Evolutionary conservation across 2,113 vertebrate genomes (phyloP).

Genomic region (Onychorhynchus coronatus): DNA sequence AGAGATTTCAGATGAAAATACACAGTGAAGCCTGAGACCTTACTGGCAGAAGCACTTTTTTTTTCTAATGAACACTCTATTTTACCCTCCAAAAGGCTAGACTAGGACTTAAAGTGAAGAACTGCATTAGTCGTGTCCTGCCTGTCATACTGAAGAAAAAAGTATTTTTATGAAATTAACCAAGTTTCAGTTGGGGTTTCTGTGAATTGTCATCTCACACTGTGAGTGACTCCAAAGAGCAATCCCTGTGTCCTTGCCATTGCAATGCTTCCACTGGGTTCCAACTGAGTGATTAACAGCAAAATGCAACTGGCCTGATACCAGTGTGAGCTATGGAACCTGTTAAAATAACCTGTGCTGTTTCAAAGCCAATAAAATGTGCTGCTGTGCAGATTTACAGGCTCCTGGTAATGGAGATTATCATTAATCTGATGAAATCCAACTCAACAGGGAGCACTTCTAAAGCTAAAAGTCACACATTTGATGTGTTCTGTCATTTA

Average conservation of each 20-base stretch:
- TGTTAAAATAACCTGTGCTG: neutral
- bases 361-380: neutral
- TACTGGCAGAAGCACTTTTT: neutral
- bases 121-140: neutral
- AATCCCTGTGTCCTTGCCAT: neutral
- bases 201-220: neutral
- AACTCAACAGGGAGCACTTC: neutral
- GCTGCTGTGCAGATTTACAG: neutral
- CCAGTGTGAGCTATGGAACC: neutral
- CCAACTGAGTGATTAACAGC: neutral
- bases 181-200: neutral
- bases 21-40: fast-evolving
- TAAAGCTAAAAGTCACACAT: neutral
- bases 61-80: neutral
- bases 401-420: neutral
- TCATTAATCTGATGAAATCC: neutral
- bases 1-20: neutral
- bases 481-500: neutral
- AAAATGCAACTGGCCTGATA: neutral
- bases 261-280: neutral
- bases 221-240: neutral
- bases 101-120: neutral
- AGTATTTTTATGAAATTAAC: neutral
- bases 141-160: no score
- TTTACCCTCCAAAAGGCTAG: neutral